Base-by-base conservation (phyloP, 2,888 invertebrate species). In the Gastrophysa polygoni region DNA sequence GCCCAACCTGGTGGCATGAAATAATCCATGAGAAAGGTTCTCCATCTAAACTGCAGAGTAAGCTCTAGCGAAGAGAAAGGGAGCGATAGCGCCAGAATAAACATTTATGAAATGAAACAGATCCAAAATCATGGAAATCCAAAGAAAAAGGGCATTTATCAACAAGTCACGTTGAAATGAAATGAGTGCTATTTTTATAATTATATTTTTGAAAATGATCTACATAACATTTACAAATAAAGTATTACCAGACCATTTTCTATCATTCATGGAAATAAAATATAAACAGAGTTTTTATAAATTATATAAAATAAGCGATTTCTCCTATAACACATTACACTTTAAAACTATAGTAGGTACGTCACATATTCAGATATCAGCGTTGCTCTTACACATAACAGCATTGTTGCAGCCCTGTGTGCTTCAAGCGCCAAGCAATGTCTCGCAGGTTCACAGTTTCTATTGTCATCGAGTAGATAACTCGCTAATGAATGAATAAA, bases 1-100 rank as follows among this genome's bases (percentile, higher is more conserved):
- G 91, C 56, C 89, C 92, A 1, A 70, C 84, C 1, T 92, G 92
- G 92, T 92, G 92, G 92, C 82, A 82, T 57, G 87, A 88, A 73
- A 82, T 87, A 46, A 75, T 85, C 11, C 72, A 79, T 20, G 75
- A 78, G 57, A 73, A 75, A 32, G 76, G 77, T 5, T 75, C 80
- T 69, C 72, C 76, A 50, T 71, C 71, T 24, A 68, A 68, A 49
- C 44, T 68, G 16, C 60, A 59, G n/a, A 73, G 71, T 63, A 75
- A 75, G 67, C 66, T 75, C 20, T 75, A 60, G 57, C 28, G n/a
- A n/a, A n/a, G n/a, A n/a, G n/a, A n/a, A 48, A 52, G 7, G 10
- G 18, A 54, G 20, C 21, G 11, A 24, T 24, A 7, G 24, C 3
- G n/a, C 2, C 29, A 38, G 14, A 14, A 10, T n/a, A 38, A 38